These are phyloP conservation scores for Eilema depressum DNA, from an alignment of 2,888 invertebrate species.

Conservation along the genomic window DNA sequence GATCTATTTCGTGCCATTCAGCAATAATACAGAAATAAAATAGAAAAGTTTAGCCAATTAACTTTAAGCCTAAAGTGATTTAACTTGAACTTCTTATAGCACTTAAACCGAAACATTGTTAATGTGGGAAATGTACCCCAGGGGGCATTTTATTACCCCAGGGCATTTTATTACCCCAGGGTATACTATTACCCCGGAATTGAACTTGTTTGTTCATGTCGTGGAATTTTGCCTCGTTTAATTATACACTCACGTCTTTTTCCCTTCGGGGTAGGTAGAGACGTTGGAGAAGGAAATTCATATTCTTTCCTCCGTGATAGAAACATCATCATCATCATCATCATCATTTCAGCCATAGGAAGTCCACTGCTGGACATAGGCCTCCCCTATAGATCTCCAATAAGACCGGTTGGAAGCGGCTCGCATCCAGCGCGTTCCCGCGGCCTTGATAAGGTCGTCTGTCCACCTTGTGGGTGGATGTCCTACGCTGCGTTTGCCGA, in stretches of 20 bases:
- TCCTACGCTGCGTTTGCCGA: too few relatives aligned
- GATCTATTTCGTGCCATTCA: neutral
- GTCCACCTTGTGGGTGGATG: too few relatives aligned
- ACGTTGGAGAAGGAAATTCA: too few relatives aligned
- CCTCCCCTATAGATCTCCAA: too few relatives aligned
- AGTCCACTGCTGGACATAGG: too few relatives aligned
- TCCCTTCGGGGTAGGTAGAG: neutral
- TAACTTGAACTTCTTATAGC: conserved; percentile 8
- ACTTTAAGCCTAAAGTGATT: neutral
- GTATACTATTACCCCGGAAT: neutral
- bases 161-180: neutral
- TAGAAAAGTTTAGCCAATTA: neutral
- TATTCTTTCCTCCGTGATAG: too few relatives aligned
- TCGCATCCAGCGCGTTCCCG: too few relatives aligned
- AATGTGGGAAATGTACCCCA: neutral
- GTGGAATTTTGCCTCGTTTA: conserved; percentile 12
- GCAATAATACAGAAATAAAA: neutral
- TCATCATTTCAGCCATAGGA: too few relatives aligned
- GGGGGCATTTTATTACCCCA: neutral
- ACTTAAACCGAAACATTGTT: conserved; percentile 10
- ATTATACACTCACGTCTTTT: conserved; percentile 1
- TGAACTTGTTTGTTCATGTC: neutral
- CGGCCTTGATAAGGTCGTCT: too few relatives aligned
- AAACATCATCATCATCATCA: too few relatives aligned
- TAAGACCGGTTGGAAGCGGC: too few relatives aligned